Percentiles rank a stretch among this genome's conserved stretches.
Evolutionary conservation across 2,113 vertebrate genomes (phyloP).

Genomic region (Rhadina sibilatrix): DNA sequence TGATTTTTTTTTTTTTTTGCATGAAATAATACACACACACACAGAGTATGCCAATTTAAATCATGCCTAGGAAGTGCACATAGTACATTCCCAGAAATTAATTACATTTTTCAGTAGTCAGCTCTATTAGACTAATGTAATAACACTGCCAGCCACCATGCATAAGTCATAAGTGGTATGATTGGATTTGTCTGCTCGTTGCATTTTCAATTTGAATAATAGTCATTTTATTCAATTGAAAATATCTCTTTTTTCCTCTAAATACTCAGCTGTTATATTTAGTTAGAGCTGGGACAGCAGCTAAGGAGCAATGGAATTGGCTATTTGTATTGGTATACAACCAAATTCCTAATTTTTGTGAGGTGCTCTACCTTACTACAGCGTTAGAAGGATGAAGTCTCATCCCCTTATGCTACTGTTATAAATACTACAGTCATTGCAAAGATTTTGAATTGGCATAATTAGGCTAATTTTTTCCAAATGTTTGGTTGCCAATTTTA

Average conservation of each 20-base stretch:
- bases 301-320: neutral
- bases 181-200: slow-evolving; percentile 40
- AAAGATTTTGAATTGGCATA: neutral
- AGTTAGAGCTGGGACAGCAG: neutral
- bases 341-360: neutral
- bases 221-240: slow-evolving; percentile 24
- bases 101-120: slow-evolving; percentile 26
- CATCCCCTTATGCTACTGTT: neutral
- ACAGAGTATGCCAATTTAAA: neutral
- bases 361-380: neutral
- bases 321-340: neutral
- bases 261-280: neutral
- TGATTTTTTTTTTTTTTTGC: neutral
- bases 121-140: slow-evolving; percentile 30
- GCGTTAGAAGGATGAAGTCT: neutral
- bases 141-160: slow-evolving; percentile 16
- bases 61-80: neutral
- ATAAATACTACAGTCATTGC: neutral
- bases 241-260: slow-evolving; percentile 29
- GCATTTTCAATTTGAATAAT: slow-evolving; percentile 27
- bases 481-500: neutral
- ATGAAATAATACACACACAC: neutral
- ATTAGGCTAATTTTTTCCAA: neutral
- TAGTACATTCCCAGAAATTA: slow-evolving; percentile 3
- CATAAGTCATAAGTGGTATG: slow-evolving; percentile 40